Evolutionary conservation across 2,113 vertebrate species (phyloP).

Genomic region (Hylia prasina): DNA sequence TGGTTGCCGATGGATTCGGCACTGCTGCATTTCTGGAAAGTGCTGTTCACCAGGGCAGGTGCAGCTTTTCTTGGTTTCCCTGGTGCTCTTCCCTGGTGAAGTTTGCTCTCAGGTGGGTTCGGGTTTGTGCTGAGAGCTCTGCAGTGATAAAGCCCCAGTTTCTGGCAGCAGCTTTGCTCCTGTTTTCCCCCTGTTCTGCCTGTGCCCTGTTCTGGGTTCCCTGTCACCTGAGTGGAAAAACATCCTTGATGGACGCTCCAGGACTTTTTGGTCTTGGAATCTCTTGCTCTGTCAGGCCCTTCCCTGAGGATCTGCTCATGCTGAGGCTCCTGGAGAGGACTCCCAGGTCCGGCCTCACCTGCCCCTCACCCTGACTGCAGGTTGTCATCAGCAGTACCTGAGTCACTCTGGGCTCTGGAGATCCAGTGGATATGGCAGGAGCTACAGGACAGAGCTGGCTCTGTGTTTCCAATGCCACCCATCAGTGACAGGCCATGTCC

Average conservation of each 20-base stretch:
- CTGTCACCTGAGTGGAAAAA: accelerated
- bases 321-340: not conserved
- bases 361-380: not conserved
- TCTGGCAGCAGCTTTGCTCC: not conserved
- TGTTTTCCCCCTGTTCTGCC: not conserved
- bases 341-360: not conserved
- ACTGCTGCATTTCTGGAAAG: not conserved
- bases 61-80: not conserved
- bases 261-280: not conserved
- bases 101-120: accelerated
- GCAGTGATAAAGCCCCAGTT: accelerated
- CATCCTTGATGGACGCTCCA: not conserved
- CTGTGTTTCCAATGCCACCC: accelerated
- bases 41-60: not conserved
- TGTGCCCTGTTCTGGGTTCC: not conserved
- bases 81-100: not conserved
- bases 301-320: not conserved
- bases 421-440: accelerated
- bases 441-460: not conserved
- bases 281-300: not conserved
- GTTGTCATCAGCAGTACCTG: not conserved
- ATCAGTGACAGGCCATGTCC: not conserved
- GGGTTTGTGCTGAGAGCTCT: not conserved
- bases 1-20: not conserved
- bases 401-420: not conserved